phyloP scores from a whole-genome alignment of 35 echinoderm and acorn worm genomes.

The Heliocidaris tuberculata region DNA sequence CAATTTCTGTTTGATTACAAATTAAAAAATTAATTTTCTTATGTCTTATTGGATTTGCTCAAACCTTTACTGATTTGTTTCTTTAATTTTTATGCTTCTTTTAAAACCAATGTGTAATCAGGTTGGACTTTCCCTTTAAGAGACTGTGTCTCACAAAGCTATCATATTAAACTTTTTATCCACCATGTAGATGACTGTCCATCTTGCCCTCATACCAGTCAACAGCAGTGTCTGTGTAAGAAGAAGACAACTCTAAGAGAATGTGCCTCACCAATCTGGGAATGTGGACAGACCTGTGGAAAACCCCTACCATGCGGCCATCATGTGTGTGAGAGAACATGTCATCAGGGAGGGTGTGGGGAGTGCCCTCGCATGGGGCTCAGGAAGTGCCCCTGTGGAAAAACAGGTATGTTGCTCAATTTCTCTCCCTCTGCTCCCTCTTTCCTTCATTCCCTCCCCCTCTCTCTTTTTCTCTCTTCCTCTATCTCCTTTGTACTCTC shows the following conservation, averaged over 20 bases:
- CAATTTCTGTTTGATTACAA: too few relatives aligned
- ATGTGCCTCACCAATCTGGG: slow-evolving; percentile 80
- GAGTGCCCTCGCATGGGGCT: slow-evolving; percentile 73
- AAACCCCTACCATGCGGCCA: slow-evolving; percentile 64
- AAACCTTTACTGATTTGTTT: too few relatives aligned
- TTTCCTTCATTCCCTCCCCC: too few relatives aligned
- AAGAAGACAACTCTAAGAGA: slow-evolving; percentile 52
- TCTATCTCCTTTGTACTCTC: background rate
- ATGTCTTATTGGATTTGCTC: too few relatives aligned
- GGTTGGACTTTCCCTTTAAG: too few relatives aligned
- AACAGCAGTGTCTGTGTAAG: slow-evolving; percentile 78
- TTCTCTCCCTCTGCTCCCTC: too few relatives aligned
- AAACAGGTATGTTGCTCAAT: slow-evolving; percentile 74
- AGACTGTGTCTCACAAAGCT: background rate
- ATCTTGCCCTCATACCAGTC: slow-evolving; percentile 70
- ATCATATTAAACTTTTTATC: background rate
- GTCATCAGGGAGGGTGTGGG: slow-evolving; percentile 84
- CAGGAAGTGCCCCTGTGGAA: slow-evolving; percentile 91
- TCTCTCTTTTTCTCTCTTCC: too few relatives aligned
- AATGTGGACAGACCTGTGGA: slow-evolving; percentile 66
- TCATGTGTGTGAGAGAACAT: slow-evolving; percentile 78
- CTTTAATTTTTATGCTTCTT: too few relatives aligned
- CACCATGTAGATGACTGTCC: slow-evolving; percentile 66
- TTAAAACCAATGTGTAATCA: too few relatives aligned
- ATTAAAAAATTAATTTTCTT: too few relatives aligned